A percentile compares a stretch with the other conserved stretches of the same genome.
These are phyloP conservation scores for Ardeotis arabs DNA, from an alignment of 2,113 vertebrate genomes.

Conservation along the genomic window DNA sequence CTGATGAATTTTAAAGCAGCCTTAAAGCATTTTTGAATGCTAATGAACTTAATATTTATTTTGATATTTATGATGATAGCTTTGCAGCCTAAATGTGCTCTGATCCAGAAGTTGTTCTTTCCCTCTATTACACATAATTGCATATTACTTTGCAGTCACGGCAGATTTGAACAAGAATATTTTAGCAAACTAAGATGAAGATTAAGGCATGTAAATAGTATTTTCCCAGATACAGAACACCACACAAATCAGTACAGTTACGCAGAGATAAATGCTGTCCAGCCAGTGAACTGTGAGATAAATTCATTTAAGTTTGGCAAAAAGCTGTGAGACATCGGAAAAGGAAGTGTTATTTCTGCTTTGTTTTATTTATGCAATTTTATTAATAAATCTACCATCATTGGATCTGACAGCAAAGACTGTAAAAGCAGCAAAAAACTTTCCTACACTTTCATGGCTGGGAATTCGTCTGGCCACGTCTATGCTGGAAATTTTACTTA, in stretches of 20 bases:
- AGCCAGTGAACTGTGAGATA: background rate
- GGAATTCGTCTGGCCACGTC: accelerated
- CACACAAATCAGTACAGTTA: background rate
- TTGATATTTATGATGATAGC: background rate
- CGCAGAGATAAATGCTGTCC: background rate
- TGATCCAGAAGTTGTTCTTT: constrained; percentile 34
- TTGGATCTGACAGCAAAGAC: background rate
- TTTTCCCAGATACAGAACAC: background rate
- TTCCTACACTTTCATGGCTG: background rate
- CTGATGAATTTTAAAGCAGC: background rate
- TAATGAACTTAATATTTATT: constrained; percentile 37
- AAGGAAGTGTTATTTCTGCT: background rate
- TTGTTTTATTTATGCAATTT: background rate
- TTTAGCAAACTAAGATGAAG: background rate
- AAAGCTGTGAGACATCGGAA: background rate
- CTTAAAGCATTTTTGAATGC: background rate
- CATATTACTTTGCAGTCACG: background rate
- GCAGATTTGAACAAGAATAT: background rate
- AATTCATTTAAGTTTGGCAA: background rate
- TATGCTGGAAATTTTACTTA: background rate
- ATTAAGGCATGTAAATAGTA: background rate
- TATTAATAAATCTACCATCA: background rate
- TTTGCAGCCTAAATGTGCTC: background rate
- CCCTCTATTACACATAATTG: constrained; percentile 8
- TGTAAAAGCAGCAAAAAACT: background rate